Evolutionary conservation across 2,888 invertebrate species (phyloP).

Genomic region (Andrena bicolor): DNA sequence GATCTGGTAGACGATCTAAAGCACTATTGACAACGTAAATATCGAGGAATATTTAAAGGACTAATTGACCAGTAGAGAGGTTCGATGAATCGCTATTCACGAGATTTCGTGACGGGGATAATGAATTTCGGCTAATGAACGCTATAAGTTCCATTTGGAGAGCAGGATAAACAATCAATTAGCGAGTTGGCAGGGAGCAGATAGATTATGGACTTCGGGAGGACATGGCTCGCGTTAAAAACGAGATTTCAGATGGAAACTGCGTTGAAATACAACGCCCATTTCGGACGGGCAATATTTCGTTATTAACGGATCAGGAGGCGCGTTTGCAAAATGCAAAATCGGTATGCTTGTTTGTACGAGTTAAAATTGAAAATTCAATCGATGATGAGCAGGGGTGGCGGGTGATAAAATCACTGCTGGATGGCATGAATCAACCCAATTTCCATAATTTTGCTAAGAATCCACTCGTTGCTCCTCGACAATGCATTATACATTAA

Average conservation of each 20-base stretch:
- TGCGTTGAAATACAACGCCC: slow-evolving; percentile 30
- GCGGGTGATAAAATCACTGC: background rate
- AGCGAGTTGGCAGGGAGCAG: background rate
- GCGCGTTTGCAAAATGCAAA: slow-evolving; percentile 33
- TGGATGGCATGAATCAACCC: slow-evolving; percentile 1
- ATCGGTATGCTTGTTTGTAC: slow-evolving; percentile 42
- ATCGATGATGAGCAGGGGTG: background rate
- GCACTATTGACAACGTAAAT: background rate
- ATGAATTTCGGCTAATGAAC: slow-evolving; percentile 9
- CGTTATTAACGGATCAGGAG: slow-evolving; percentile 34
- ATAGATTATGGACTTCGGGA: background rate
- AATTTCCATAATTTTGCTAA: slow-evolving; percentile 14
- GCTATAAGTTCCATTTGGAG: slow-evolving; percentile 2
- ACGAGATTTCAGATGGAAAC: slow-evolving; percentile 21
- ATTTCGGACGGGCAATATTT: slow-evolving; percentile 16
- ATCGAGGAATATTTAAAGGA: background rate
- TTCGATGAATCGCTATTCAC: background rate
- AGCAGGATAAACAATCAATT: slow-evolving; percentile 11
- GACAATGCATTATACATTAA: slow-evolving; percentile 7
- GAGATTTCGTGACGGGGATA: background rate
- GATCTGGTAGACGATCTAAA: background rate
- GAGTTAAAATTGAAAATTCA: slow-evolving; percentile 35
- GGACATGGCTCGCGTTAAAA: slow-evolving; percentile 20
- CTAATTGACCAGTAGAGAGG: background rate
- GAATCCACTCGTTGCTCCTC: background rate